Conservation (phyloP, 2,113 vertebrate genomes). For the Terrapene triunguis region DNA sequence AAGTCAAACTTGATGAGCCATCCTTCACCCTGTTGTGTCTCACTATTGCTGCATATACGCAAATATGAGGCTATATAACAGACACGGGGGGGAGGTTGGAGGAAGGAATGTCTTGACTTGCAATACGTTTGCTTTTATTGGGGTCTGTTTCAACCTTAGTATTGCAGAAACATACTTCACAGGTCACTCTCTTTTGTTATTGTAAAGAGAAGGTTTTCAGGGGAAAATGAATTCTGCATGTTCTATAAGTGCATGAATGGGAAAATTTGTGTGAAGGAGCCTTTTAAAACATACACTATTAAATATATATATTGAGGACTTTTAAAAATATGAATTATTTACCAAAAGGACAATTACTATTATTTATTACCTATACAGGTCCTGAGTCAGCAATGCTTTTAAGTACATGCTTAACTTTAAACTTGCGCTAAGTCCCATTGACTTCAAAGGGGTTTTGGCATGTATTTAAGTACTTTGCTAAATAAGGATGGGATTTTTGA, state of each 20-base stretch:
- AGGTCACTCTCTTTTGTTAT: accelerated
- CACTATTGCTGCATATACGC: accelerated
- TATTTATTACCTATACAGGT: neutral
- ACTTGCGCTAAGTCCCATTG: neutral
- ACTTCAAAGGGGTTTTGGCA: neutral
- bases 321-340: neutral
- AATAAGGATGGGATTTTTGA: constrained; percentile 23
- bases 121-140: neutral
- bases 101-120: neutral
- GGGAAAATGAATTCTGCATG: neutral
- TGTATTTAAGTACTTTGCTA: neutral
- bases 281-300: neutral
- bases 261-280: neutral
- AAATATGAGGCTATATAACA: accelerated
- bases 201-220: neutral
- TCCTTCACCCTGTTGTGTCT: neutral
- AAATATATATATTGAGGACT: accelerated
- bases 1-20: neutral
- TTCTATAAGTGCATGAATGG: neutral
- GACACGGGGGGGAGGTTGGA: accelerated
- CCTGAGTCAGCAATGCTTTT: neutral
- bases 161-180: neutral
- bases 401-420: neutral
- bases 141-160: neutral
- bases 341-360: neutral